These are phyloP conservation scores for Sepioteuthis lessoniana DNA, from an alignment of 2,888 invertebrate species.

Conservation along the genomic window DNA sequence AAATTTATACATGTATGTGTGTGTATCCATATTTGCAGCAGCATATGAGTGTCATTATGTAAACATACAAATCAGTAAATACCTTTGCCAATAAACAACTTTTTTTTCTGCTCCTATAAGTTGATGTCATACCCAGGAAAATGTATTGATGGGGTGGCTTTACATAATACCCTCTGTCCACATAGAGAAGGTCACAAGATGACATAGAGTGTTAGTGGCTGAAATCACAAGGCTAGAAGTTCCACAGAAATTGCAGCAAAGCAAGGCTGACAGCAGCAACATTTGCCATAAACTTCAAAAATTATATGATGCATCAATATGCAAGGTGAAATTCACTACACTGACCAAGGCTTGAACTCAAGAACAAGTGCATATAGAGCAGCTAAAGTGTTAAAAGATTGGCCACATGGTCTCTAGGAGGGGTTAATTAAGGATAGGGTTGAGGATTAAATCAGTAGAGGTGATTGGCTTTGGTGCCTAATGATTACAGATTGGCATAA, in stretches of 20 bases:
- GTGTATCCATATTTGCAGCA: background rate
- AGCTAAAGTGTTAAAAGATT: background rate
- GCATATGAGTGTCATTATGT: background rate
- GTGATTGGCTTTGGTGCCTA: background rate
- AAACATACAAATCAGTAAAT: background rate
- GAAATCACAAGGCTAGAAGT: background rate
- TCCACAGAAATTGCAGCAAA: background rate
- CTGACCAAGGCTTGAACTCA: slow-evolving; percentile 12
- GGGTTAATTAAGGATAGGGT: background rate
- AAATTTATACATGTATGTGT: background rate
- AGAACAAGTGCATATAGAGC: background rate
- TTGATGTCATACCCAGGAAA: background rate
- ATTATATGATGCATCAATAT: background rate
- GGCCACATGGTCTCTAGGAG: background rate
- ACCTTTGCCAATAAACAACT: background rate
- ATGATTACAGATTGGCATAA: background rate
- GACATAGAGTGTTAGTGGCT: background rate
- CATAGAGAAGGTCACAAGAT: background rate
- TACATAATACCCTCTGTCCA: background rate
- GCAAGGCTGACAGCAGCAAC: background rate
- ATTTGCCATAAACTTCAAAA: background rate
- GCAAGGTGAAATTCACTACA: background rate
- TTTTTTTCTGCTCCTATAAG: background rate
- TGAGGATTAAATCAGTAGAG: background rate
- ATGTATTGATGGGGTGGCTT: background rate